phyloP scores from a whole-genome alignment of 2,888 invertebrate species.

The Diadromus collaris region DNA sequence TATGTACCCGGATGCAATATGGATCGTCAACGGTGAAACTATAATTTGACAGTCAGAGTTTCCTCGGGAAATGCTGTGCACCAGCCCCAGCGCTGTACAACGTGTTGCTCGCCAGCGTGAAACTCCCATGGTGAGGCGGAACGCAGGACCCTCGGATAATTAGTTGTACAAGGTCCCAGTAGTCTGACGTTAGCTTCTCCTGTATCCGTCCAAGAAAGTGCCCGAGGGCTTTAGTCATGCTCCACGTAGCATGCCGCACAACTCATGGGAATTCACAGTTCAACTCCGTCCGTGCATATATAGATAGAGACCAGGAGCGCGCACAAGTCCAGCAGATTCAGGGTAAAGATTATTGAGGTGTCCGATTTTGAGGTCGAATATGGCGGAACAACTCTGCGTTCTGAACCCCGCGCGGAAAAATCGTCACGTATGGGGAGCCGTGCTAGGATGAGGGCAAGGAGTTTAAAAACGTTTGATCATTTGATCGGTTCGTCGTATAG shows the following conservation, averaged over 20 bases:
- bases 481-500: constrained; percentile 53
- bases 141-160: constrained; percentile 19
- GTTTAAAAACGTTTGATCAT: constrained; percentile 39
- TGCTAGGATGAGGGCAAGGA: constrained; percentile 18
- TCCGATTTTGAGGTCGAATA: constrained; percentile 37
- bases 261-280: constrained; percentile 39
- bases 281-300: constrained; percentile 6
- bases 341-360: constrained; percentile 35
- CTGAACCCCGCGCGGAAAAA: constrained; percentile 9
- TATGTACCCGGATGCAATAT: neutral
- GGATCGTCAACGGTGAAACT: neutral
- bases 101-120: constrained; percentile 6
- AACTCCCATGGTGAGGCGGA: constrained; percentile 9
- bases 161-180: constrained; percentile 24
- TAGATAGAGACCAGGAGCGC: neutral
- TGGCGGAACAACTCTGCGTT: neutral
- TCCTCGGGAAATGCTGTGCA: neutral
- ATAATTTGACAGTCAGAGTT: constrained; percentile 17
- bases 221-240: constrained; percentile 9
- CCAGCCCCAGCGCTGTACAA: neutral
- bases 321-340: constrained; percentile 23
- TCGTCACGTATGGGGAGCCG: neutral
- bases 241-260: constrained; percentile 19
- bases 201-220: constrained; percentile 20
- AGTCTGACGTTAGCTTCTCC: constrained; percentile 21